Evolutionary conservation across 2,888 invertebrate genomes (phyloP).

Genomic region (Leucoptera coffeella): DNA sequence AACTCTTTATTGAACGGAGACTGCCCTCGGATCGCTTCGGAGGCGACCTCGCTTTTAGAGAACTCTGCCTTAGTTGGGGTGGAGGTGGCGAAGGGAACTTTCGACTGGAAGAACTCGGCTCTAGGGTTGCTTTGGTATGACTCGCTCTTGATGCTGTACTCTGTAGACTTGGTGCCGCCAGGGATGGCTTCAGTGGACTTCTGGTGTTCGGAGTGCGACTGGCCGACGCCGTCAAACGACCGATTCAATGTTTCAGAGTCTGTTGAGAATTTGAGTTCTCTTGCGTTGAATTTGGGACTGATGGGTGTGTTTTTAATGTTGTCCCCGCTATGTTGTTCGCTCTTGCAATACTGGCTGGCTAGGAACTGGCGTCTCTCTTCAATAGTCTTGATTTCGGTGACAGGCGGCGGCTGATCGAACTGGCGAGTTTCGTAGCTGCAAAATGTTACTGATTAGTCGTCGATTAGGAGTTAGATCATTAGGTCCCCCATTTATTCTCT

Average conservation of each 20-base stretch:
- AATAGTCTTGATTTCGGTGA: slow-evolving; percentile 23
- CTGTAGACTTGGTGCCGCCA: slow-evolving; percentile 34
- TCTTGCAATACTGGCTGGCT: slow-evolving; percentile 16
- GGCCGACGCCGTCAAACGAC: slow-evolving; percentile 30
- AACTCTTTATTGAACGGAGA: slow-evolving; percentile 40
- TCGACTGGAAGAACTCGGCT: slow-evolving; percentile 26
- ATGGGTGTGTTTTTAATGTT: slow-evolving; percentile 28
- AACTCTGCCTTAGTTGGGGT: slow-evolving; percentile 29
- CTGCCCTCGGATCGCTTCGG: slow-evolving; percentile 29
- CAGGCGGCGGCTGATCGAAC: slow-evolving; percentile 45
- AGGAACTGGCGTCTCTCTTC: slow-evolving; percentile 21
- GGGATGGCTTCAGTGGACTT: slow-evolving; percentile 38
- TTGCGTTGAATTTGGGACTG: slow-evolving; percentile 45
- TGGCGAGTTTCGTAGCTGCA: slow-evolving; percentile 49
- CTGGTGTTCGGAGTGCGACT: slow-evolving; percentile 33
- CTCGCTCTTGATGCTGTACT: slow-evolving; percentile 30
- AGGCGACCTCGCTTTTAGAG: slow-evolving; percentile 12
- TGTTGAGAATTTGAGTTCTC: slow-evolving; percentile 39
- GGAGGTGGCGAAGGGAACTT: slow-evolving; percentile 30
- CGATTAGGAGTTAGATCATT: slow-evolving; percentile 2
- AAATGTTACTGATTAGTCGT: slow-evolving; percentile 6
- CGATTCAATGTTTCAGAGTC: slow-evolving; percentile 32
- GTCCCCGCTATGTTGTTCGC: slow-evolving; percentile 26
- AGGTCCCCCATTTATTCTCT: slow-evolving; percentile 7
- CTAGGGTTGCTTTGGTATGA: slow-evolving; percentile 35